Evolutionary conservation across 1,140 invertebrate species (phyloP).

Genomic region (Zophobas morio): DNA sequence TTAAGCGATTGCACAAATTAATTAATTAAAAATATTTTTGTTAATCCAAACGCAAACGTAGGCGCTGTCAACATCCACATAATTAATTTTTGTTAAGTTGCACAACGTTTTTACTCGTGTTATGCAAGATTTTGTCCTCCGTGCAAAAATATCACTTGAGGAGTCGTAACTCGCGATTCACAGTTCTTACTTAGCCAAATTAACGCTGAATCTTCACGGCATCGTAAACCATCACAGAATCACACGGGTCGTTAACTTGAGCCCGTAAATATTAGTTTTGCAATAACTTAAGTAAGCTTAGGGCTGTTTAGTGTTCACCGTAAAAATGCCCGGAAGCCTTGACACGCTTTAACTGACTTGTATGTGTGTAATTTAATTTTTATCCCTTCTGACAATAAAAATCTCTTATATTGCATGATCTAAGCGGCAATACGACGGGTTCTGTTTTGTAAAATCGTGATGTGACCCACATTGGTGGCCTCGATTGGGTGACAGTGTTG

Average conservation of each 20-base stretch:
- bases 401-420: constrained; percentile 1
- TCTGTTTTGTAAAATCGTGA: not conserved
- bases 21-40: too few species aligned
- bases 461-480: constrained; percentile 1
- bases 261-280: constrained; percentile 8
- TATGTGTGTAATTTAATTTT: not conserved
- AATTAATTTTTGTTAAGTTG: too few species aligned
- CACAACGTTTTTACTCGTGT: too few species aligned
- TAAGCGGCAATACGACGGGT: not conserved
- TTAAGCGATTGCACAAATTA: too few species aligned
- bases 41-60: too few species aligned
- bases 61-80: too few species aligned
- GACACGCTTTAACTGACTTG: not conserved
- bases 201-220: too few species aligned
- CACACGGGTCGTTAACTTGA: not conserved
- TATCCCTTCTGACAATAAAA: not conserved
- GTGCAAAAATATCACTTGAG: too few species aligned
- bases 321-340: constrained; percentile 5
- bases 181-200: too few species aligned
- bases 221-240: too few species aligned
- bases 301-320: not conserved
- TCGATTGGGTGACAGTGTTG: constrained; percentile 2
- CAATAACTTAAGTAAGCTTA: not conserved
- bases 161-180: too few species aligned
- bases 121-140: too few species aligned